phyloP scores from a whole-genome alignment of 2,888 invertebrate genomes.

The Aphodius granarius region DNA sequence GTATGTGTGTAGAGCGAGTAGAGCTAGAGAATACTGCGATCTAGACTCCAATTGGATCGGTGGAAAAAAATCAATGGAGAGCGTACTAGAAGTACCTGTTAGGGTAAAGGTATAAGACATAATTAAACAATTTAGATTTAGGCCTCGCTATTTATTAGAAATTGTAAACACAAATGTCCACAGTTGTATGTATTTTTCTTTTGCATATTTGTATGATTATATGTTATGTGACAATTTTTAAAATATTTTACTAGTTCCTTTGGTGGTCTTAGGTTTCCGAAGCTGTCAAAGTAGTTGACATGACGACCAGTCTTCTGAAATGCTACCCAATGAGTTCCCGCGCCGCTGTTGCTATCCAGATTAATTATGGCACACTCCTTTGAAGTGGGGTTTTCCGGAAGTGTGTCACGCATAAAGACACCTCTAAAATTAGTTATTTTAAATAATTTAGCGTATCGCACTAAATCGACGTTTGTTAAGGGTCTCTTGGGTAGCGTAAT shows the following conservation, averaged over 20 bases:
- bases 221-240: conserved; percentile 25
- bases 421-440: conserved; percentile 36
- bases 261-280: conserved; percentile 23
- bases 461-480: conserved; percentile 35
- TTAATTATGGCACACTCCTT: conserved; percentile 42
- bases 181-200: conserved; percentile 38
- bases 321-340: conserved; percentile 47
- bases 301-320: conserved; percentile 41
- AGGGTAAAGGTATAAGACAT: conserved; percentile 40
- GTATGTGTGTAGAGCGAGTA: conserved; percentile 42
- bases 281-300: conserved; percentile 38
- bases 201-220: conserved; percentile 41
- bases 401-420: conserved; percentile 38
- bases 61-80: conserved; percentile 37
- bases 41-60: conserved; percentile 36
- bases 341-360: conserved; percentile 37
- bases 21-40: conserved; percentile 39
- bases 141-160: conserved; percentile 33
- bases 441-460: conserved; percentile 26
- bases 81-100: conserved; percentile 34
- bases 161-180: conserved; percentile 42
- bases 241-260: conserved; percentile 20
- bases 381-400: conserved; percentile 27
- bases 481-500: conserved; percentile 33
- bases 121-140: conserved; percentile 20